Evolutionary conservation across 2,888 invertebrate species (phyloP).

Genomic region (Trichacis sp.): DNA sequence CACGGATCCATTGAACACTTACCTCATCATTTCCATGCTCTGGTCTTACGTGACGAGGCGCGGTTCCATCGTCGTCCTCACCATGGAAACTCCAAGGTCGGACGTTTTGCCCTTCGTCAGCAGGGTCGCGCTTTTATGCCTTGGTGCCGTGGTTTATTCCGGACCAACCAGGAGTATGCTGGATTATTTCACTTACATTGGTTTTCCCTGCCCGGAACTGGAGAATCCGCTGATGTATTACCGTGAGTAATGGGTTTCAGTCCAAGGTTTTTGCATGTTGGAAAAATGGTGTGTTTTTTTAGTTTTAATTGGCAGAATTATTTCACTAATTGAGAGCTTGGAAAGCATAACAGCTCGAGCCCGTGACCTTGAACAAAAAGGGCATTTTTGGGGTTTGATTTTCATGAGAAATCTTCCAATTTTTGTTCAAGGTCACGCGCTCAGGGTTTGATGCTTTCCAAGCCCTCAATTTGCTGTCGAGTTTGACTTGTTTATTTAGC

Average conservation of each 20-base stretch:
- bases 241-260: constrained; percentile 73
- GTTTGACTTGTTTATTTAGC: too few relatives aligned
- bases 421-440: too few relatives aligned
- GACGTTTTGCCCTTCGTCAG: constrained; percentile 97
- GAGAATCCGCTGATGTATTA: constrained; percentile 99
- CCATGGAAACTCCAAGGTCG: constrained; percentile 92
- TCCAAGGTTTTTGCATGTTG: neutral
- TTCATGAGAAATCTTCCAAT: too few relatives aligned
- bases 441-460: too few relatives aligned
- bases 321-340: too few relatives aligned
- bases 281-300: neutral
- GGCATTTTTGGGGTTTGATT: too few relatives aligned
- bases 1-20: constrained; percentile 94
- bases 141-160: constrained; percentile 92
- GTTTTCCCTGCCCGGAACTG: constrained; percentile 95
- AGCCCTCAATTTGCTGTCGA: too few relatives aligned
- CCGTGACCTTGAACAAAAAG: too few relatives aligned
- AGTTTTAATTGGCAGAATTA: neutral
- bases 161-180: constrained; percentile 93
- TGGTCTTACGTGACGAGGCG: constrained; percentile 92
- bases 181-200: constrained; percentile 94
- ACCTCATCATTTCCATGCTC: constrained; percentile 92
- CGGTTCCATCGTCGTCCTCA: constrained; percentile 89
- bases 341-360: too few relatives aligned
- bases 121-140: constrained; percentile 88